Conservation (phyloP, 2,113 vertebrate species). For the Leucoraja erinaceus region DNA sequence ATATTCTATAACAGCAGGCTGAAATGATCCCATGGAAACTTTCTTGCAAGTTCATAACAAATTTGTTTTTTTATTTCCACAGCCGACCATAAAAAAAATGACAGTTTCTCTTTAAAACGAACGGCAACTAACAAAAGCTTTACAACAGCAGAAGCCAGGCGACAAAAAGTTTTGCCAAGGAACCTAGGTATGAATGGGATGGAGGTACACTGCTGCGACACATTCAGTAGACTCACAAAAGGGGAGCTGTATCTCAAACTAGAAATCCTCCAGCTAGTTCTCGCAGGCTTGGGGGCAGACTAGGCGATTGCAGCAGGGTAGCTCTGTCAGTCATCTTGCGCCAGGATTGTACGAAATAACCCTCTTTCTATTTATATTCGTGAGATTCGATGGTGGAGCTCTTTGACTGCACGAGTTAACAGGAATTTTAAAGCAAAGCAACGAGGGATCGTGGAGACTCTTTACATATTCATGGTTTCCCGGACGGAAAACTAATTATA, state of each 20-base stretch:
- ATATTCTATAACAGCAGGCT: neutral
- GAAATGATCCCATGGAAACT: neutral
- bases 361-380: neutral
- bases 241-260: slow-evolving; percentile 34
- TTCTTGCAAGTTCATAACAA: neutral
- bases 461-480: slow-evolving; percentile 3
- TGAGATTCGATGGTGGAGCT: neutral
- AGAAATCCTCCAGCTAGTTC: neutral
- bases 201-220: slow-evolving; percentile 23
- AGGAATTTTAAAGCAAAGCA: neutral
- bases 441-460: neutral
- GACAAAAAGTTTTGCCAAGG: slow-evolving; percentile 29
- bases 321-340: neutral
- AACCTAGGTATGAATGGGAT: slow-evolving; percentile 43
- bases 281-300: neutral
- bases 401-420: neutral
- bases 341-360: neutral
- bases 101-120: neutral
- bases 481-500: neutral
- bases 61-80: neutral
- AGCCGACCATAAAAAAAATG: slow-evolving; percentile 1
- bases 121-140: neutral
- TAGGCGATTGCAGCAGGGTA: neutral
- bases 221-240: slow-evolving; percentile 42
- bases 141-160: neutral